Conservation (phyloP, 2,113 vertebrate species). For the Plecotus auritus region DNA sequence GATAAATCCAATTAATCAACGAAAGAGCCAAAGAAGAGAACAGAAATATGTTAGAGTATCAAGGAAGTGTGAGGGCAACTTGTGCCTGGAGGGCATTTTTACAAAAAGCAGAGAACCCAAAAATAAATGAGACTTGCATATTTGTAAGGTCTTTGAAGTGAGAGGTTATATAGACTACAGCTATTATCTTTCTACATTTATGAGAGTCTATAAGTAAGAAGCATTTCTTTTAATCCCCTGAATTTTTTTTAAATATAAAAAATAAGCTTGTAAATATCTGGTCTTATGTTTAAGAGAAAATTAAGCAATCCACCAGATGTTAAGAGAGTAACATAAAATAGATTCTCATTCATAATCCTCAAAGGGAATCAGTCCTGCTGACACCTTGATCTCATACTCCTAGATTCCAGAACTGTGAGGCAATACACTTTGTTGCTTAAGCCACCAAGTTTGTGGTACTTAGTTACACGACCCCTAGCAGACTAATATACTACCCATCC, state of each 20-base stretch:
- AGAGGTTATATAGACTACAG: neutral
- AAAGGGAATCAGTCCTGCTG: neutral
- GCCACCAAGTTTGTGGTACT: neutral
- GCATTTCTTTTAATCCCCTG: neutral
- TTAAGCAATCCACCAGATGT: neutral
- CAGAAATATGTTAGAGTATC: neutral
- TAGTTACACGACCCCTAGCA: neutral
- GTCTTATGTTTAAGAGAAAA: too few species aligned
- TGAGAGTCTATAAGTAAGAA: neutral
- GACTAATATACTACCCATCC: neutral
- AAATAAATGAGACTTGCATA: constrained; percentile 33
- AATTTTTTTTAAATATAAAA: neutral
- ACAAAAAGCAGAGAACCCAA: constrained; percentile 3
- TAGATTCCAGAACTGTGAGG: neutral
- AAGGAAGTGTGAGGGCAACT: neutral
- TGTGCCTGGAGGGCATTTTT: constrained; percentile 15
- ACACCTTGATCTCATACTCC: neutral
- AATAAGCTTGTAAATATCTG: neutral
- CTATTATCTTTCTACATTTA: neutral
- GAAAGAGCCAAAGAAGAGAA: neutral
- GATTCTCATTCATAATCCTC: neutral
- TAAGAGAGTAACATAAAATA: neutral
- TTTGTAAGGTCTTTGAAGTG: constrained; percentile 28
- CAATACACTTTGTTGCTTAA: neutral
- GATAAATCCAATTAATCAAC: neutral